phyloP scores from a whole-genome alignment of 2,113 vertebrate genomes.

The Microcebus murinus region DNA sequence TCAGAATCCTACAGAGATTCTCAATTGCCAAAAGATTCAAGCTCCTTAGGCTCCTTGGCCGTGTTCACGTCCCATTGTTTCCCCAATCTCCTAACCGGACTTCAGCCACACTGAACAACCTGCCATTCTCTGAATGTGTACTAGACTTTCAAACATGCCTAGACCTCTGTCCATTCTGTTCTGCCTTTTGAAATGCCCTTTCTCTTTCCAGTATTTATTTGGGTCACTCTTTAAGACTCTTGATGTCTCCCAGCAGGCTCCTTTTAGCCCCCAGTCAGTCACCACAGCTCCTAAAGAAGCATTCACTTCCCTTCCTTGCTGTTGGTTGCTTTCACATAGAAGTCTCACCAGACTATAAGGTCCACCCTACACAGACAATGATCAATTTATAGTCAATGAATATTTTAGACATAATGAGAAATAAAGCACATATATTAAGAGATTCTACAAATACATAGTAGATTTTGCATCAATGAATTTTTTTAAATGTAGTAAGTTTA shows the following conservation, averaged over 20 bases:
- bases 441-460: neutral
- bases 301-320: neutral
- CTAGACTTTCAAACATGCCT: neutral
- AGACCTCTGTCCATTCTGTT: neutral
- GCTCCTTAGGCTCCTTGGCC: neutral
- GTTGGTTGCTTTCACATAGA: neutral
- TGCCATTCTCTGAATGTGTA: neutral
- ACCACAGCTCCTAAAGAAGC: neutral
- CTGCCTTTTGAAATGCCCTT: neutral
- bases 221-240: neutral
- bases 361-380: neutral
- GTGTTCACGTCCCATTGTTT: neutral
- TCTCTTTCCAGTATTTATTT: neutral
- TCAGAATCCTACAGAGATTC: neutral
- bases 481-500: neutral
- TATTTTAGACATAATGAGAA: slow-evolving; percentile 25
- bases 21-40: neutral
- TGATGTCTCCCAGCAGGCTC: neutral
- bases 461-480: neutral
- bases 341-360: neutral
- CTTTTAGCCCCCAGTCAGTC: neutral
- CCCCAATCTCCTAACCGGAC: neutral
- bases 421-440: neutral
- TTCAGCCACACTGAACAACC: neutral
- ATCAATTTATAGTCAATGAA: neutral